Base-by-base conservation (phyloP, 1,140 invertebrate genomes). In the Brachionus rubens region DNA sequence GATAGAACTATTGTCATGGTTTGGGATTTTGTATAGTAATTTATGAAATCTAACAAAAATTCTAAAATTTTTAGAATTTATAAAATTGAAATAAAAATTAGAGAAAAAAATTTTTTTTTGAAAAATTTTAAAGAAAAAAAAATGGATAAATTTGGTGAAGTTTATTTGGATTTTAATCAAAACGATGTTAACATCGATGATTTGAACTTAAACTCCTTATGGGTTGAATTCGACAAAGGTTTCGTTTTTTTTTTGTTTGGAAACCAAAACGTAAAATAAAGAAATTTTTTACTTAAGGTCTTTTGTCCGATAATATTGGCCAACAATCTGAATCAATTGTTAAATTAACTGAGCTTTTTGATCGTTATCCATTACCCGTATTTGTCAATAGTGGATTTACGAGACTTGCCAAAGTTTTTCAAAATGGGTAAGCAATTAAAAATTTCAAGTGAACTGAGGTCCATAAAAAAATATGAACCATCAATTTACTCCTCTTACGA, bases 181-280 rank as follows among this genome's bases (percentile, higher is more conserved):
- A 54, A 48, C 24, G 68, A 72, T 33, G 19, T 50, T 16, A 72
- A 48, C 50, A 48, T 72, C 6, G 68, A 72, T 40, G 68, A 72
- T 36, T 36, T 50, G 10, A 72, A 72, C 19, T 36, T 72, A 54
- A 72, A 72, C 16, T 19, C 46, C n/a, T 36, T 72, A 48, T 72
- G 68, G 68, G 68, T 72, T 5, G 68, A 72, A 41, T 41, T 72
- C 28, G 68, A 72, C n/a, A 72, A 72, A 30, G 68, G 68, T 72
- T 50, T 40, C 1, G 1, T 3, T 6, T 14, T 16, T 21, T 30
- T 19, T 56, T n/a, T 56, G 6, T 28, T 36, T 59, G 7, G 6
- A 16, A 6, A 21, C 12, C 5, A 41, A 5, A n/a, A 12, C 2
- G 36, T 19, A 36, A 16, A 16, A 21, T 16, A 21, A 26, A 7